A percentile compares a stretch with the other conserved stretches of the same genome.
phyloP scores from a whole-genome alignment of 2,888 invertebrate genomes.

The Halictus ligatus region DNA sequence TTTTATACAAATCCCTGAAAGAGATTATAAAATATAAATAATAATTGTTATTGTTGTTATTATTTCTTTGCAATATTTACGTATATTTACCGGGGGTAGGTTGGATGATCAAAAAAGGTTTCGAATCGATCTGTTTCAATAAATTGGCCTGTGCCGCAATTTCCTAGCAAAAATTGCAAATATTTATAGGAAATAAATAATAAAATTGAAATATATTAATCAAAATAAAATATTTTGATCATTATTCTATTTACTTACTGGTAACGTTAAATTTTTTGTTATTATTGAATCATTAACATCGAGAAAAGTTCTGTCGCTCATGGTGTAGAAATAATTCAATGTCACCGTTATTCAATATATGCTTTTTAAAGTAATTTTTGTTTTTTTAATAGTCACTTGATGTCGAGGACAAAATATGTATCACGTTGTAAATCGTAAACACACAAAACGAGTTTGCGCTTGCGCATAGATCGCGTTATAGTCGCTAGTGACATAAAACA shows the following conservation, averaged over 20 bases:
- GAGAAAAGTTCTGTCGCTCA: conserved; percentile 80
- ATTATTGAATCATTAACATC: conserved; percentile 87
- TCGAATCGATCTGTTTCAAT: conserved; percentile 84
- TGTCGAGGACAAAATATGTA: neutral
- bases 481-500: neutral
- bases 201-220: neutral
- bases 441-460: neutral
- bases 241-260: conserved; percentile 77
- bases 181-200: neutral
- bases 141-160: conserved; percentile 84
- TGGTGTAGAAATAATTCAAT: conserved; percentile 9
- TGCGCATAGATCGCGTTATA: neutral
- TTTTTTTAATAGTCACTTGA: neutral
- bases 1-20: conserved; percentile 92
- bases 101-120: conserved; percentile 87
- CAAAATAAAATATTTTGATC: neutral
- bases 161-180: conserved; percentile 16
- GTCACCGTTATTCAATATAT: neutral
- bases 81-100: conserved; percentile 88
- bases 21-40: neutral
- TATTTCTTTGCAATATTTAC: neutral
- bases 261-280: conserved; percentile 85
- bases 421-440: neutral
- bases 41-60: neutral
- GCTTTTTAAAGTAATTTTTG: neutral